A percentile compares a stretch with the other conserved stretches of the same genome.
These are phyloP conservation scores for Blomia tropicalis DNA, from an alignment of 2,888 invertebrate genomes.

Conservation along the genomic window DNA sequence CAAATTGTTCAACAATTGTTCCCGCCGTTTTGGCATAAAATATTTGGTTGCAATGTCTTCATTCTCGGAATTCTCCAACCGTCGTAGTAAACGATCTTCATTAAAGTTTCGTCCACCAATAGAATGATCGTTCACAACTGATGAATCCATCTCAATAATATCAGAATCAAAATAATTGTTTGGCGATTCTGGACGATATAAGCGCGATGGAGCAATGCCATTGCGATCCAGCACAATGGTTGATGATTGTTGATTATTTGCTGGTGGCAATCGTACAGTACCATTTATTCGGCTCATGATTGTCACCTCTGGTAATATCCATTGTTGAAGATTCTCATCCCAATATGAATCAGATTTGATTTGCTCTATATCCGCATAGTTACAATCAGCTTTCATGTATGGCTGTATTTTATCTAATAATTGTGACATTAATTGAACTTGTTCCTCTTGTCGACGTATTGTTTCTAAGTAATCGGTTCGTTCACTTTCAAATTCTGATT, in stretches of 20 bases:
- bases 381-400: conserved; percentile 53
- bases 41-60: conserved; percentile 53
- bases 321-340: conserved; percentile 56
- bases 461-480: conserved; percentile 66
- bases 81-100: conserved; percentile 35
- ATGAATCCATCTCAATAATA: neutral
- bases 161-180: conserved; percentile 8
- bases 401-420: conserved; percentile 51
- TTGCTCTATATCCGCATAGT: conserved; percentile 54
- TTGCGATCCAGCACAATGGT: conserved; percentile 34
- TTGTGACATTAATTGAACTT: conserved; percentile 49
- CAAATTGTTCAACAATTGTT: conserved; percentile 45
- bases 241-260: neutral
- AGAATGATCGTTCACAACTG: neutral
- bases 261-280: neutral
- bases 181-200: conserved; percentile 12
- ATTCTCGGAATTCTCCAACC: conserved; percentile 42
- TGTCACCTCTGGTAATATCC: conserved; percentile 54
- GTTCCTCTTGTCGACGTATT: conserved; percentile 54
- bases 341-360: conserved; percentile 52
- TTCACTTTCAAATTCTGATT: conserved; percentile 63
- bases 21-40: conserved; percentile 51
- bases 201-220: neutral
- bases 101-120: neutral
- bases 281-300: conserved; percentile 37